These are phyloP conservation scores for Gonioctena quinquepunctata DNA, from an alignment of 1,140 invertebrate genomes.

Conservation along the genomic window DNA sequence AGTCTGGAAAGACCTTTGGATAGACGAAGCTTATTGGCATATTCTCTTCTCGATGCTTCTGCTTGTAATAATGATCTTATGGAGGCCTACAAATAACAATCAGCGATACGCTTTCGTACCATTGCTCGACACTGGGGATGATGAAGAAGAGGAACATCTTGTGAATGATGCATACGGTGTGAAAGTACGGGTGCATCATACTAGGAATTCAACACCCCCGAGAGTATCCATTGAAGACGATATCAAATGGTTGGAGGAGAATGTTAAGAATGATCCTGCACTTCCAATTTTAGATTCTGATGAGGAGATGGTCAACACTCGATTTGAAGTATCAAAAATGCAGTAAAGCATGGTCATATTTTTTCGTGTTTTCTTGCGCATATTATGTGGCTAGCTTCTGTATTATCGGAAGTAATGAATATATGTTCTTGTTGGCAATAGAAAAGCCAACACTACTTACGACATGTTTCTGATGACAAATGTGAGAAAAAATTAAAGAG, in stretches of 20 bases:
- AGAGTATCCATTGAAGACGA: slow-evolving; percentile 71
- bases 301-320: slow-evolving; percentile 86
- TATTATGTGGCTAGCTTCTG: neutral
- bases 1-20: slow-evolving; percentile 89
- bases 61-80: slow-evolving; percentile 90
- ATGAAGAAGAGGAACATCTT: slow-evolving; percentile 81
- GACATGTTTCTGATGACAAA: no score
- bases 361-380: no score
- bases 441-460: no score
- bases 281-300: slow-evolving; percentile 86
- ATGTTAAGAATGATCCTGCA: slow-evolving; percentile 76
- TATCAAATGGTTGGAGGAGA: slow-evolving; percentile 89
- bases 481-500: no score
- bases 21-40: slow-evolving; percentile 95
- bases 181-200: slow-evolving; percentile 68
- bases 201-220: slow-evolving; percentile 30
- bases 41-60: slow-evolving; percentile 86
- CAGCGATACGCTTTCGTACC: slow-evolving; percentile 94
- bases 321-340: slow-evolving; percentile 92
- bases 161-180: slow-evolving; percentile 85
- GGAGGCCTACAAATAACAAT: slow-evolving; percentile 93
- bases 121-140: slow-evolving; percentile 83
- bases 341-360: slow-evolving; percentile 60
- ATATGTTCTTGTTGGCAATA: neutral
- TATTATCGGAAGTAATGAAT: neutral